Conservation (phyloP, 2,888 invertebrate genomes). For the Acrobasis repandana region DNA sequence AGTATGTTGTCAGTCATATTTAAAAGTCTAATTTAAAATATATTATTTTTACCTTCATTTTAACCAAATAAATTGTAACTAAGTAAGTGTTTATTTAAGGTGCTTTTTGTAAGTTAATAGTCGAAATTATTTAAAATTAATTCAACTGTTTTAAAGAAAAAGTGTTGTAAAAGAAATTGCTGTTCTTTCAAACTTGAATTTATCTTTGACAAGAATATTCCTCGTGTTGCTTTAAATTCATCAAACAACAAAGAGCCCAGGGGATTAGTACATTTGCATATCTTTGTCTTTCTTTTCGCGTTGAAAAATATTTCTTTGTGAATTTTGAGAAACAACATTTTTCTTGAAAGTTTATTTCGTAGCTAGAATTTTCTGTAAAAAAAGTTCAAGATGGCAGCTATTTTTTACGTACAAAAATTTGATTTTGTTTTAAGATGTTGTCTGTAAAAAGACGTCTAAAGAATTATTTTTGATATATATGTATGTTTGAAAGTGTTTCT, state of each 20-base stretch:
- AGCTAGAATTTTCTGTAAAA: background rate
- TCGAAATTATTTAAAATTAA: background rate
- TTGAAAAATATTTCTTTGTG: background rate
- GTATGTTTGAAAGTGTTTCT: too few relatives aligned
- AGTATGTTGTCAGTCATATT: too few relatives aligned
- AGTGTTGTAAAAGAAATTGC: background rate
- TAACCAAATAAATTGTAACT: too few relatives aligned
- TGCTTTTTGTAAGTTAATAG: background rate
- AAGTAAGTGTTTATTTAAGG: too few relatives aligned
- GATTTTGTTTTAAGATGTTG: too few relatives aligned
- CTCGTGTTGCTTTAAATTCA: constrained; percentile 7
- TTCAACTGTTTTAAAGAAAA: background rate
- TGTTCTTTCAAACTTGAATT: background rate
- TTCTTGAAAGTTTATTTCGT: background rate
- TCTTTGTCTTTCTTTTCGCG: background rate
- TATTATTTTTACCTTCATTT: too few relatives aligned
- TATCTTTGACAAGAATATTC: background rate
- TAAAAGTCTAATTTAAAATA: too few relatives aligned
- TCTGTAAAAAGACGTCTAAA: too few relatives aligned
- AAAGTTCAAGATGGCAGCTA: too few relatives aligned
- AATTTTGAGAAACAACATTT: background rate
- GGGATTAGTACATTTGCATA: background rate
- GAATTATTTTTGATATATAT: too few relatives aligned
- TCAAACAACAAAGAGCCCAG: background rate
- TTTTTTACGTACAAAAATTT: too few relatives aligned